These are phyloP conservation scores for Bagarius yarrelli DNA, from an alignment of 2,113 vertebrate species.

Conservation along the genomic window DNA sequence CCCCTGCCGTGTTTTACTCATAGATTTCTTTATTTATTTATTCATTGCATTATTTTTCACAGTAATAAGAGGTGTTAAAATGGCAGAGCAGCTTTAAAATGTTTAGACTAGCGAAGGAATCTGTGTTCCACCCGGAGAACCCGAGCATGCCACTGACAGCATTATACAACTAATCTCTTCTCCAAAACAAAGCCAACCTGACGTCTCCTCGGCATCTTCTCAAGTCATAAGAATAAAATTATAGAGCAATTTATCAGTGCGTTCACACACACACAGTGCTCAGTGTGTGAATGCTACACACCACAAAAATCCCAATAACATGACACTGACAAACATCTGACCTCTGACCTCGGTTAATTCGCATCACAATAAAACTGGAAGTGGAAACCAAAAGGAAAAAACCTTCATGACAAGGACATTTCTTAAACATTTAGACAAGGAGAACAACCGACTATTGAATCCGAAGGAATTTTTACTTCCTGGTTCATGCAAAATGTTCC, in stretches of 20 bases:
- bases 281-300: background rate
- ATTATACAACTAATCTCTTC: conserved; percentile 42
- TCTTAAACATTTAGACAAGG: conserved; percentile 5
- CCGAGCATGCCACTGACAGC: conserved; percentile 44
- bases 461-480: too few species aligned
- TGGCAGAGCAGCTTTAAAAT: conserved; percentile 53
- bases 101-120: conserved; percentile 53
- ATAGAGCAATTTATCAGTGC: background rate
- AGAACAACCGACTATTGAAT: too few species aligned
- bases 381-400: conserved; percentile 48
- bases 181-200: conserved; percentile 4
- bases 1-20: too few species aligned
- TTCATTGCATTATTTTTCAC: too few species aligned
- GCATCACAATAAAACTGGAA: conserved; percentile 38
- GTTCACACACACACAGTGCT: background rate
- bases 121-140: conserved; percentile 30
- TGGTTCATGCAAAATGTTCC: too few species aligned
- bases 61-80: conserved; percentile 41
- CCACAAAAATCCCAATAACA: conserved; percentile 19
- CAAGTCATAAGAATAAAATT: background rate
- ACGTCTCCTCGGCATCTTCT: background rate
- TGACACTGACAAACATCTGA: conserved; percentile 47
- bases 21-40: too few species aligned
- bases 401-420: conserved; percentile 41
- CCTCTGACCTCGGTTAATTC: conserved; percentile 56